Evolutionary conservation across 2,888 invertebrate genomes (phyloP), one percentile per base, ranked within the genome.

Genomic region (Xestoiulus laeticollis): DNA sequence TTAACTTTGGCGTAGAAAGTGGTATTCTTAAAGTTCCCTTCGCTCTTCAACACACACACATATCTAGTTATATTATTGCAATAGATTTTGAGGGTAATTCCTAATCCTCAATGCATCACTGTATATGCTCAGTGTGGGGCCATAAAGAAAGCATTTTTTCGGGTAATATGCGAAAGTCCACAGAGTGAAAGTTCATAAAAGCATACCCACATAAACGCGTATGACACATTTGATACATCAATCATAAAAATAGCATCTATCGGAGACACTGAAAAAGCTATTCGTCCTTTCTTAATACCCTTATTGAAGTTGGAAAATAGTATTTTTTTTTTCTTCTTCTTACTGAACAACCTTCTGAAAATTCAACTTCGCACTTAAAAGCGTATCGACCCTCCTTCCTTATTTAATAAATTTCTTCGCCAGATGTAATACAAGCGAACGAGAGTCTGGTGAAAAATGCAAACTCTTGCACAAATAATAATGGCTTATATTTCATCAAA

Each of bases 51-150:
- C 53, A 68, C 26, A 68, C 6, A 68, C 68, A 68, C 26, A 68
- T n/a, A n/a, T 68, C 26, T 26, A 68, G 68, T 68, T 53, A 53
- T 53, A 68, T 10, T 22, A 68, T 68, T 68, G 68, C 68, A 22
- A 68, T 68, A 68, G 68, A 68, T 68, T 68, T 68, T 68, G 68
- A 68, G 68, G 68, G 68, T 68, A 68, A 68, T 68, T 68, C 68
- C 68, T 68, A 68, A 68, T 68, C 68, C 68, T 26, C 68, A 12
- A 68, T 68, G 68, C 68, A 68, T 68, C 68, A 68, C 68, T 68
- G 26, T 68, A 68, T 68, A 68, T 68, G 53, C 53, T 53, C 53
- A 53, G 53, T 19, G 6, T 68, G 68, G 22, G 26, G 26, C 68
- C 22, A 6, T 68, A 68, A 68, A 68, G 26, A 22, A 2, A 22